Conservation (phyloP, 2,888 invertebrate species). For the Meteorus colon region DNA sequence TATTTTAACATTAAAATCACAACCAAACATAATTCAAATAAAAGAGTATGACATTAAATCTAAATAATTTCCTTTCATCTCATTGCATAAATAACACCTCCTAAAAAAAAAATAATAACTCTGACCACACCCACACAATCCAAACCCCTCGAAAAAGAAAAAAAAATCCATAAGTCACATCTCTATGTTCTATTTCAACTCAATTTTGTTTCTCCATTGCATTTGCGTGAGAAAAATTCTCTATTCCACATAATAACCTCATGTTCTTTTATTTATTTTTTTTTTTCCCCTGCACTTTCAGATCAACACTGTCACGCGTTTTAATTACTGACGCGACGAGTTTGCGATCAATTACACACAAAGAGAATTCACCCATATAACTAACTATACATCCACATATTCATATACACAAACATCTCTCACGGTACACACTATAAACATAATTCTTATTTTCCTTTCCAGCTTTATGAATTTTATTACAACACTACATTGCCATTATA, state of each 20-base stretch:
- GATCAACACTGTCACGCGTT: constrained; percentile 23
- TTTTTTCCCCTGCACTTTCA: neutral
- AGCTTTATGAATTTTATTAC: neutral
- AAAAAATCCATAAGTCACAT: neutral
- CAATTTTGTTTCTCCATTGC: neutral
- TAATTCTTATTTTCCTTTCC: constrained; percentile 9
- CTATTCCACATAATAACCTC: neutral
- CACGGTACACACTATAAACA: constrained; percentile 12
- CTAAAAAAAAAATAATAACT: too few species aligned
- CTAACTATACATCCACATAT: neutral
- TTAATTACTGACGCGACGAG: constrained; percentile 29
- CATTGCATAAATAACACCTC: too few species aligned
- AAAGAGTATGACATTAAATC: too few species aligned
- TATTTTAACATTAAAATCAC: too few species aligned
- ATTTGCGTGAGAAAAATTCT: constrained; percentile 8
- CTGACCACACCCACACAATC: too few species aligned
- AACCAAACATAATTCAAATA: too few species aligned
- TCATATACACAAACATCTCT: constrained; percentile 5
- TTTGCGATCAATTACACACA: constrained; percentile 37
- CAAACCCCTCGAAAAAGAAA: neutral
- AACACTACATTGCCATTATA: neutral
- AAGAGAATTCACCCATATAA: neutral
- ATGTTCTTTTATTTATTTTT: neutral
- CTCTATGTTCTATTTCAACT: neutral
- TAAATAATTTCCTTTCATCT: too few species aligned